A percentile compares a stretch with the other conserved stretches of the same genome.
phyloP scores from a whole-genome alignment of 1,140 invertebrate species.

The Zophobas atratus region DNA sequence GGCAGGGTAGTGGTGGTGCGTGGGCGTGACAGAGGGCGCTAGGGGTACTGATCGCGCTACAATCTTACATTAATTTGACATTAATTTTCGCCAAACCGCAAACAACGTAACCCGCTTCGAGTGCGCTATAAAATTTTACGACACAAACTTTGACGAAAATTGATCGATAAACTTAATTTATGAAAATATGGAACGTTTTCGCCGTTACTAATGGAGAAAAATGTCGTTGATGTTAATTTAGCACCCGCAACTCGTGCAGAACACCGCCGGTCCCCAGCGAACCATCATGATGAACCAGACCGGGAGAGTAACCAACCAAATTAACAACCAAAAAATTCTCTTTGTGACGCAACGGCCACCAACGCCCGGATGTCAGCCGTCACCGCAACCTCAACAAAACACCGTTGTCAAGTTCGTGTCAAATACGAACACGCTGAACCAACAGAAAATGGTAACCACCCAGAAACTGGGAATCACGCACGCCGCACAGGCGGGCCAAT shows the following conservation, averaged over 20 bases:
- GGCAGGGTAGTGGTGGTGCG: no score
- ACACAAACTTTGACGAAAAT: no score
- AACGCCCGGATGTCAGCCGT: constrained; percentile 57
- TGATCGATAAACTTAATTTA: no score
- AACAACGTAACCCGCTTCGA: no score
- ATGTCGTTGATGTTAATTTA: no score
- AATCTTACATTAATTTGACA: no score
- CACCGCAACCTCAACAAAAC: constrained; percentile 60
- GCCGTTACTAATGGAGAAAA: no score
- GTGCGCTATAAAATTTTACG: no score
- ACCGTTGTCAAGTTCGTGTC: constrained; percentile 71
- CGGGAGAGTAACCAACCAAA: constrained; percentile 60
- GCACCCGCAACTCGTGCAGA: constrained; percentile 30
- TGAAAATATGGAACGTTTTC: no score
- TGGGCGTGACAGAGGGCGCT: no score
- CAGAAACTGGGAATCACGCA: constrained; percentile 70
- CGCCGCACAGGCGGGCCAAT: constrained; percentile 47
- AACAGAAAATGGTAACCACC: constrained; percentile 67
- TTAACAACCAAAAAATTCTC: constrained; percentile 65
- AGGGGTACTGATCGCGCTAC: no score
- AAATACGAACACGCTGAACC: constrained; percentile 68
- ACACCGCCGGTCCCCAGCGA: constrained; percentile 61
- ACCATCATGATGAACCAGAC: constrained; percentile 65
- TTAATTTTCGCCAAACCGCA: no score
- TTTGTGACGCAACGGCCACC: constrained; percentile 63